Evolutionary conservation across 2,888 invertebrate genomes (phyloP).

Genomic region (Trisateles emortualis): DNA sequence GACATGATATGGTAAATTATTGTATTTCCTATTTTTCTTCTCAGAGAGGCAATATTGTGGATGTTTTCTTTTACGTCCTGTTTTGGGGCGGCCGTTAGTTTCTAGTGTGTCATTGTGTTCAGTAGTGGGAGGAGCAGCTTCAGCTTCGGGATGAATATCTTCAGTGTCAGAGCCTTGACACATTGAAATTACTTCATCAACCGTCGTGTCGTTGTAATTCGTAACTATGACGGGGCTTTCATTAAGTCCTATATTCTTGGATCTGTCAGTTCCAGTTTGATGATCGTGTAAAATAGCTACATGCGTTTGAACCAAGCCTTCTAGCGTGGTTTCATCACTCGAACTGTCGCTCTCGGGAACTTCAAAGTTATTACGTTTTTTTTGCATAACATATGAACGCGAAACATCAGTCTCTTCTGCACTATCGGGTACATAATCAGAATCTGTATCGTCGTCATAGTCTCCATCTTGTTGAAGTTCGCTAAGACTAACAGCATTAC

Average conservation of each 20-base stretch:
- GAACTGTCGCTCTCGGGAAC: slow-evolving; percentile 21
- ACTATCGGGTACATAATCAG: slow-evolving; percentile 28
- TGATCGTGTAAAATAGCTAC: slow-evolving; percentile 23
- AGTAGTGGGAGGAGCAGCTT: slow-evolving; percentile 8
- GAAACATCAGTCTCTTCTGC: slow-evolving; percentile 24
- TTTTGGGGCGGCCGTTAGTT: slow-evolving; percentile 14
- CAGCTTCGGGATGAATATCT: slow-evolving; percentile 8
- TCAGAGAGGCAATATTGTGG: slow-evolving; percentile 11
- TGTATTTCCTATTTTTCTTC: slow-evolving; percentile 23
- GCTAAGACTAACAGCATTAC: slow-evolving; percentile 5
- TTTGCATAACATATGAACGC: slow-evolving; percentile 19
- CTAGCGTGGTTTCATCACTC: slow-evolving; percentile 15
- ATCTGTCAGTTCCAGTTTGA: slow-evolving; percentile 18
- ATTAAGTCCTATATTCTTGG: too few relatives aligned
- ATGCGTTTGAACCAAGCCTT: slow-evolving; percentile 20
- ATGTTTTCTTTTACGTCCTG: slow-evolving; percentile 15
- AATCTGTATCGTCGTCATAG: slow-evolving; percentile 23
- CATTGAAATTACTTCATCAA: slow-evolving; percentile 13
- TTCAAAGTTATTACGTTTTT: slow-evolving; percentile 10
- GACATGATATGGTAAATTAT: slow-evolving; percentile 23
- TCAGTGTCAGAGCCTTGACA: slow-evolving; percentile 11
- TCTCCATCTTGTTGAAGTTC: slow-evolving; percentile 17
- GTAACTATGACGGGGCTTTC: slow-evolving; percentile 11
- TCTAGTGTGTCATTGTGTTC: slow-evolving; percentile 8
- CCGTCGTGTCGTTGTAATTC: slow-evolving; percentile 7